Evolutionary conservation across 2,888 invertebrate species (phyloP).

Genomic region (Tuta absoluta): DNA sequence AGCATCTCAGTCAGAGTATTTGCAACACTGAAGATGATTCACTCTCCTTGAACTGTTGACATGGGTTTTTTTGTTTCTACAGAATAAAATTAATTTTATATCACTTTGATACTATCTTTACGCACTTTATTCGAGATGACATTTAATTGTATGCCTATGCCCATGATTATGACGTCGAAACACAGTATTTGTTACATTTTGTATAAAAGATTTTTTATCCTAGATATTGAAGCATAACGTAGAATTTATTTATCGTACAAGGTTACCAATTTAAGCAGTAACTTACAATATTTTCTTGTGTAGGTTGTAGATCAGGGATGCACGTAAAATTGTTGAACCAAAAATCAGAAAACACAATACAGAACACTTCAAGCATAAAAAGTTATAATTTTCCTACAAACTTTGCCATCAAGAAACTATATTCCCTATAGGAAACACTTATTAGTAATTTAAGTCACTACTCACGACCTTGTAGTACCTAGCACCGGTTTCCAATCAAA

Average conservation of each 20-base stretch:
- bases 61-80: conserved; percentile 23
- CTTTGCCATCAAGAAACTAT: no score
- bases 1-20: conserved; percentile 34
- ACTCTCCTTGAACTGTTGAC: conserved; percentile 60
- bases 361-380: background rate
- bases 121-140: background rate
- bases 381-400: no score
- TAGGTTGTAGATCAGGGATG: background rate
- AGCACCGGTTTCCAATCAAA: no score
- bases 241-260: no score
- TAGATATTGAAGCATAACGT: no score
- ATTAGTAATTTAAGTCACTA: background rate
- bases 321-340: background rate
- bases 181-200: no score
- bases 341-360: conserved; percentile 8
- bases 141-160: background rate
- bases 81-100: conserved; percentile 2
- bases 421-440: background rate
- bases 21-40: conserved; percentile 34
- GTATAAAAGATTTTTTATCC: no score
- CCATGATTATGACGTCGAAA: background rate
- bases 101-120: no score
- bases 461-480: background rate
- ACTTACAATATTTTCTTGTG: background rate
- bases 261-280: background rate